phyloP scores from a whole-genome alignment of 2,113 vertebrate genomes.

The Drymodes brunneopygia region DNA sequence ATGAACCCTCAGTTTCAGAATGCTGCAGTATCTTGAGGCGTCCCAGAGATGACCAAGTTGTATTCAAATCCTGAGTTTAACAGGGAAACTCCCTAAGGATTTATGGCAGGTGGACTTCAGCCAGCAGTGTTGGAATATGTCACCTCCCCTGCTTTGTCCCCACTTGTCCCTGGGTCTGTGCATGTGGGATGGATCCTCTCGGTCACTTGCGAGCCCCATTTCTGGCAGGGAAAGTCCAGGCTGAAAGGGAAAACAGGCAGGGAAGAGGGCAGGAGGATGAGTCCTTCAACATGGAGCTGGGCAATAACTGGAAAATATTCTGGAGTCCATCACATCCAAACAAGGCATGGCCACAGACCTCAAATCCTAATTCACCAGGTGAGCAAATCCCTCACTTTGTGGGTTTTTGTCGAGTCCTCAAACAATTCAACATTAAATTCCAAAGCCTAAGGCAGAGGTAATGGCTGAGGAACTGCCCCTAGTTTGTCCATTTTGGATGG shows the following conservation, averaged over 20 bases:
- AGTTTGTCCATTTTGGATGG: neutral
- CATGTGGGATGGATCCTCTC: accelerated
- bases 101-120: neutral
- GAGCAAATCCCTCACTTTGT: neutral
- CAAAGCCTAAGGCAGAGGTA: neutral
- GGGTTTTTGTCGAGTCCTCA: neutral
- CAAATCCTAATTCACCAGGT: neutral
- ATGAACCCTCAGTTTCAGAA: neutral
- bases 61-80: neutral
- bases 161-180: accelerated
- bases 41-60: accelerated
- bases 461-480: neutral
- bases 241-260: neutral
- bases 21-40: neutral
- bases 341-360: too few relatives aligned
- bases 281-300: neutral
- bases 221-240: neutral
- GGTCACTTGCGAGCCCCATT: accelerated
- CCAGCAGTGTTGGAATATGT: neutral
- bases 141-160: neutral
- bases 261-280: neutral
- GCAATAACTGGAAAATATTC: neutral
- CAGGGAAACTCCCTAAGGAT: neutral
- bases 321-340: neutral
- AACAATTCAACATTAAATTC: neutral